Evolutionary conservation across 2,797 vertebrate species (phyloP).

Genomic region (Nasua narica): DNA sequence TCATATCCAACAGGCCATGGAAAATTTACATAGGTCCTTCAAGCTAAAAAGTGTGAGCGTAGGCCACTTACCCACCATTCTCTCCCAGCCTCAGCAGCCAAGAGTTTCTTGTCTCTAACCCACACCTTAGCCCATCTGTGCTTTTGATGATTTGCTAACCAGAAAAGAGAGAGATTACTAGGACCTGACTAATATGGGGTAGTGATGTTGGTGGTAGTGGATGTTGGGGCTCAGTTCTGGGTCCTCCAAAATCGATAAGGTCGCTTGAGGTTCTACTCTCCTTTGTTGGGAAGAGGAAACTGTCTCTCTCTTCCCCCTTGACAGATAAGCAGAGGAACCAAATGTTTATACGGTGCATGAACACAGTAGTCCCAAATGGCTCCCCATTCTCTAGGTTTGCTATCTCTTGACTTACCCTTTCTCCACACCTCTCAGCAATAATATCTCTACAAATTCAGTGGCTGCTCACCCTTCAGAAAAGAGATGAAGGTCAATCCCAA

Average conservation of each 20-base stretch:
- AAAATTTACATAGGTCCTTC: background rate
- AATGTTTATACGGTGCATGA: too few species aligned
- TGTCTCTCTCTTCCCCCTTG: background rate
- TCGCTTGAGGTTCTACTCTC: background rate
- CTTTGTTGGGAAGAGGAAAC: background rate
- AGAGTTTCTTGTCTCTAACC: background rate
- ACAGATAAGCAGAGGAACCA: background rate
- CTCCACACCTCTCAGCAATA: background rate
- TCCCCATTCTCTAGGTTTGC: background rate
- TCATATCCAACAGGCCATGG: background rate
- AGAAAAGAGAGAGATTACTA: background rate
- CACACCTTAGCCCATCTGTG: background rate
- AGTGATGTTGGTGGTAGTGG: background rate
- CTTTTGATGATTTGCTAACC: background rate
- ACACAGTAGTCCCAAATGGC: background rate
- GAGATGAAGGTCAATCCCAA: background rate
- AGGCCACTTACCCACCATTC: background rate
- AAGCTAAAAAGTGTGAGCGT: background rate
- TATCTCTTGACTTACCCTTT: background rate
- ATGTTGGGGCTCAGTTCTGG: background rate
- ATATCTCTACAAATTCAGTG: background rate
- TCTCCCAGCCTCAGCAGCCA: background rate
- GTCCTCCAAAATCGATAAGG: background rate
- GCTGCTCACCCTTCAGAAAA: background rate
- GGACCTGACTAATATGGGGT: background rate